Evolutionary conservation across 2,797 vertebrate species (phyloP), one percentile per base, ranked within the genome.

Genomic region (Streptopelia turtur): DNA sequence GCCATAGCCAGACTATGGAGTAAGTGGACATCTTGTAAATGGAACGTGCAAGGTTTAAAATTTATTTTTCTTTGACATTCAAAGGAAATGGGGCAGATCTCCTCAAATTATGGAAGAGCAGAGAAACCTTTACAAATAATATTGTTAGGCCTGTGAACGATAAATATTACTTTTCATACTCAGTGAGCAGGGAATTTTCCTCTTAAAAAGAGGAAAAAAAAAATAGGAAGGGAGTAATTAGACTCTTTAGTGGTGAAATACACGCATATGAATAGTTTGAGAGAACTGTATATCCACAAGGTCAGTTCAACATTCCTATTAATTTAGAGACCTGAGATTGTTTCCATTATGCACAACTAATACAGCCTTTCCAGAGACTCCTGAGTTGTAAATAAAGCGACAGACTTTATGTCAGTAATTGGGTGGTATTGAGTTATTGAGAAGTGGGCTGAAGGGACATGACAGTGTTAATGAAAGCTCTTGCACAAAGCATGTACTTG

Each of bases 331-430:
- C 31, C 21, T 60, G 56, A 82, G 39, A 87, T 60, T 92, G 47
- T 90, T 94, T 89, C 88, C 64, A 81, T 94, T 96, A 92, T 64
- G 63, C 39, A 88, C 78, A 88, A 82, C 47, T 88, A 92, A 89
- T 69, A 64, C 27, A 50, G 70, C 77, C 65, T 94, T 91, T 81
- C 60, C 53, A 88, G 85, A 74, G 59, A 63, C 63, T 96, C 75
- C 43, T 72, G 47, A 84, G 65, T 31, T 94, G 93, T 95, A 96
- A 95, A 96, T 96, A 96, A 96, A 94, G 72, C 83, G 88, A 49
- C 72, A 86, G 82, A 85, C 82, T 95, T 95, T 75, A 95, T 95
- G 87, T 83, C 82, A 78, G 76, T 95, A 96, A 95, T 93, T 96
- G 90, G 65, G 89, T 88, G 55, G 87, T 90, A 96, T 76, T 84